phyloP scores from a whole-genome alignment of 2,797 vertebrate species.

The Manis crassicaudata region DNA sequence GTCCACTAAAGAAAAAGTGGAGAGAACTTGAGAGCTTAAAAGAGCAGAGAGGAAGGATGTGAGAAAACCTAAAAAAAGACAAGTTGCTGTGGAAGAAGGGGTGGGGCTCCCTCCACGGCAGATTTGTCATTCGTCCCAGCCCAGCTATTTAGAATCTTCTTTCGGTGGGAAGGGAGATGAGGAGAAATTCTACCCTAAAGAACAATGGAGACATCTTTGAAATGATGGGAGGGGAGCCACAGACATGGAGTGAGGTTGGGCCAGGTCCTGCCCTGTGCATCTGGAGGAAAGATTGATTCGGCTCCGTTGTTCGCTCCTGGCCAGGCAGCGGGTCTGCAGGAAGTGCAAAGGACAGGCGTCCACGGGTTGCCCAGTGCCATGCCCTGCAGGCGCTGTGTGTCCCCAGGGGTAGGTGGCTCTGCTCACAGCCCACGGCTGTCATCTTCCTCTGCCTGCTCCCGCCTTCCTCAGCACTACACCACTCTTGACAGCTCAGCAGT shows the following conservation, averaged over 20 bases:
- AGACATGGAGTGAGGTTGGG: background rate
- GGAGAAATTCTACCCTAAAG: constrained; percentile 45
- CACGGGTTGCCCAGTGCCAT: background rate
- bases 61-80: constrained; percentile 64
- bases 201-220: constrained; percentile 53
- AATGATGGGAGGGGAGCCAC: constrained; percentile 27
- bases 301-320: background rate
- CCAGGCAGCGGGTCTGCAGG: background rate
- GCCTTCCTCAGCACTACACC: background rate
- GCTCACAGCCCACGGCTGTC: background rate
- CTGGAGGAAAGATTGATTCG: constrained; percentile 59
- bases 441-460: rapidly evolving
- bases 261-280: background rate
- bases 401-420: rapidly evolving
- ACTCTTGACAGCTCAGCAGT: background rate
- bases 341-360: constrained; percentile 48
- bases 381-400: background rate
- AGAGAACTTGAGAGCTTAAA: constrained; percentile 15
- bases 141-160: constrained; percentile 12
- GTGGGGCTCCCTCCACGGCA: constrained; percentile 5
- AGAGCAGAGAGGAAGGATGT: constrained; percentile 17
- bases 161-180: constrained; percentile 40
- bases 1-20: constrained; percentile 7
- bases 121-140: background rate
- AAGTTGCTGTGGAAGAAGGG: constrained; percentile 54